phyloP scores from a whole-genome alignment of 1,140 invertebrate genomes.

The Chionoecetes opilio region DNA sequence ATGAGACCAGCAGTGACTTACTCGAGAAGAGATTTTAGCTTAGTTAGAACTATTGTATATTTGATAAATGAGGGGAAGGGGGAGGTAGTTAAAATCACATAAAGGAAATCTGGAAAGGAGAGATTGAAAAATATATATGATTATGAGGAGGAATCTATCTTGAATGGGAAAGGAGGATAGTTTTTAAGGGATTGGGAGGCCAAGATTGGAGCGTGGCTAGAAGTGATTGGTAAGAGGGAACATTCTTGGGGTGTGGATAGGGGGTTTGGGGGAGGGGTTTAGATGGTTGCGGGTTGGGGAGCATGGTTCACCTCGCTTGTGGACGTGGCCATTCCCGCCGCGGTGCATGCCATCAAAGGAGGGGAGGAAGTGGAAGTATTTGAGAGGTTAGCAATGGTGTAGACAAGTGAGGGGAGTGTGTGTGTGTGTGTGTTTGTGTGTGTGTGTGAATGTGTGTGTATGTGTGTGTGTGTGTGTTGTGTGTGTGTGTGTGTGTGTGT shows the following conservation, averaged over 20 bases:
- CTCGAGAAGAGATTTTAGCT: too few species aligned
- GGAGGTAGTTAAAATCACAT: too few species aligned
- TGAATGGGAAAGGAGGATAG: too few species aligned
- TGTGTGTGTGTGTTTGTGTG: conserved; percentile 53
- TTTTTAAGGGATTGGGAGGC: too few species aligned
- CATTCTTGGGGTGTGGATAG: background rate
- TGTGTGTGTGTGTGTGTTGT: background rate
- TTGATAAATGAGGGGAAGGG: too few species aligned
- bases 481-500: conserved; percentile 50
- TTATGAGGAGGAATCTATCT: too few species aligned
- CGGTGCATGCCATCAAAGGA: conserved; percentile 64
- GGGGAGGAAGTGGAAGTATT: conserved; percentile 72
- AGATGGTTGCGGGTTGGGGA: background rate
- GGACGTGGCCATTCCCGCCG: background rate
- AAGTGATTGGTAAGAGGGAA: background rate
- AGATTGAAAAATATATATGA: too few species aligned
- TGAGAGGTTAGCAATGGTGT: conserved; percentile 19
- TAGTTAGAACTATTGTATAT: too few species aligned
- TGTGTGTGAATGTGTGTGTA: conserved; percentile 7
- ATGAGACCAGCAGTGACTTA: too few species aligned
- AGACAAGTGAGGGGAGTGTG: conserved; percentile 49
- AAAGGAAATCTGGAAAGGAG: too few species aligned
- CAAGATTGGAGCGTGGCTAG: too few species aligned
- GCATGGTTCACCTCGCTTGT: background rate
- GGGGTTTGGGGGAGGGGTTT: background rate